Evolutionary conservation across 1,140 invertebrate genomes (phyloP).

Genomic region (Eueides isabella): DNA sequence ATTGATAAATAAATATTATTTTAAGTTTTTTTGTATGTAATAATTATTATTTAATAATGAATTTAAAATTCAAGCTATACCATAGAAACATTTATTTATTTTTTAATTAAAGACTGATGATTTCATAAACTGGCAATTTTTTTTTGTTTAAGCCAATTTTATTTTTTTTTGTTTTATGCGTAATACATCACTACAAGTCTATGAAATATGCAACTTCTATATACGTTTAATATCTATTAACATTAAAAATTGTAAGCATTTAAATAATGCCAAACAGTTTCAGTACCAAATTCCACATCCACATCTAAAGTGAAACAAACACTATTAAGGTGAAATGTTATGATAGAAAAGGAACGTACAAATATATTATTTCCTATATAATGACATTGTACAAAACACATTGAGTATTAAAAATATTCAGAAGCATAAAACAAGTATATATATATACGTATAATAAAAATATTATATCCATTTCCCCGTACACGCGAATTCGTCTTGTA

Average conservation of each 20-base stretch:
- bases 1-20: no score
- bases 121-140: no score
- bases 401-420: slow-evolving; percentile 18
- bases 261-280: background rate
- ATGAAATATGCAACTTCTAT: background rate
- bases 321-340: slow-evolving; percentile 28
- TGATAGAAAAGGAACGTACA: slow-evolving; percentile 13
- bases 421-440: slow-evolving; percentile 24
- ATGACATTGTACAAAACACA: slow-evolving; percentile 8
- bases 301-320: slow-evolving; percentile 28
- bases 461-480: background rate
- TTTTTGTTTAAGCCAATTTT: no score
- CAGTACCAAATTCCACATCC: slow-evolving; percentile 14
- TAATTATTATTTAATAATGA: no score
- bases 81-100: no score
- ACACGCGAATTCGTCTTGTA: slow-evolving; percentile 31
- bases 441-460: slow-evolving; percentile 2
- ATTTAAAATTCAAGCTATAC: no score
- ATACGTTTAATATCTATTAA: background rate
- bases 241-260: background rate
- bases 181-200: no score
- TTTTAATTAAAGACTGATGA: no score
- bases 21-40: no score
- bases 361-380: slow-evolving; percentile 3
- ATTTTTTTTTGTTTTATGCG: no score